Evolutionary conservation across 2,113 vertebrate species (phyloP).

Genomic region (Amblyopsis rosae): DNA sequence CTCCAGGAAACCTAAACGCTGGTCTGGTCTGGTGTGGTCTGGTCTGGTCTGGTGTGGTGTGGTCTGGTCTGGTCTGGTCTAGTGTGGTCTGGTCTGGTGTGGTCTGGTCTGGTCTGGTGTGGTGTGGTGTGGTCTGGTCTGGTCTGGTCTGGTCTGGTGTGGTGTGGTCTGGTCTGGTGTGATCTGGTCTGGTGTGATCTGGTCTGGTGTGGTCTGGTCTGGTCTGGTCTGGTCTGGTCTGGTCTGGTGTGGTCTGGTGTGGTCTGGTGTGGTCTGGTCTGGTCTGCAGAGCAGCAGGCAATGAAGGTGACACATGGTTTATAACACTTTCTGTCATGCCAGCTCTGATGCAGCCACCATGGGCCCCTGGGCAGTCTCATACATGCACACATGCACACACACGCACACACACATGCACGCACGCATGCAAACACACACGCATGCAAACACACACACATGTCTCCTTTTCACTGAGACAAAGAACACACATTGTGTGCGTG

Average conservation of each 20-base stretch:
- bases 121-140: background rate
- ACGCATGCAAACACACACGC: background rate
- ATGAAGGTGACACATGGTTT: too few species aligned
- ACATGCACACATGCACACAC: background rate
- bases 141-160: constrained; percentile 7
- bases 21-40: constrained; percentile 10
- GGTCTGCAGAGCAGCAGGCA: background rate
- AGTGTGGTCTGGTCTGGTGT: background rate
- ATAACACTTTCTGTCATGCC: too few species aligned
- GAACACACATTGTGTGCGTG: background rate
- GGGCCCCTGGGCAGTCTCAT: background rate
- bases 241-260: background rate
- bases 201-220: background rate
- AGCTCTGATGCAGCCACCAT: background rate
- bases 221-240: background rate
- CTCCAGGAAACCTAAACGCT: background rate
- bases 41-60: background rate
- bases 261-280: background rate
- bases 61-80: too few species aligned
- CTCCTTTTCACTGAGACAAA: too few species aligned
- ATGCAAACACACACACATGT: background rate
- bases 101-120: background rate
- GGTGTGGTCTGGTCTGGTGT: background rate
- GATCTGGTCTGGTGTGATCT: background rate
- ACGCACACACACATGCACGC: background rate